Percentiles rank a stretch among this genome's conserved stretches.
Evolutionary conservation across 92 coral and sea anemone species (phyloP).

Genomic region (Palythoa grandis): DNA sequence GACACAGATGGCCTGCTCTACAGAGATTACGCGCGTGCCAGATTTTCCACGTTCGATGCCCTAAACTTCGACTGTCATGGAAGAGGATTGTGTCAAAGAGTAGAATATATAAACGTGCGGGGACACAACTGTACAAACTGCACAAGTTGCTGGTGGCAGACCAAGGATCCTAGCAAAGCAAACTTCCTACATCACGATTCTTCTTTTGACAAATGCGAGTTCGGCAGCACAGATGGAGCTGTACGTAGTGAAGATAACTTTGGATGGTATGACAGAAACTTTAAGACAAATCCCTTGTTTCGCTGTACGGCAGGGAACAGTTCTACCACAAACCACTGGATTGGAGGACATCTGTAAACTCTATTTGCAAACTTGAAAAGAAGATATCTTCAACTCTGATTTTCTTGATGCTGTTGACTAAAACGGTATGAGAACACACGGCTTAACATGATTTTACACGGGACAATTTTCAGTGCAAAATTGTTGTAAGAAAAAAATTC

Average conservation of each 20-base stretch:
- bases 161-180: neutral
- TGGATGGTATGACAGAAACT: slow-evolving; percentile 39
- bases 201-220: slow-evolving; percentile 30
- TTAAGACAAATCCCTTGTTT: slow-evolving; percentile 21
- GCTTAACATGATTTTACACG: no score
- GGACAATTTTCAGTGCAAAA: no score
- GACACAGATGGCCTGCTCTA: slow-evolving; percentile 53
- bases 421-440: no score
- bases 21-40: slow-evolving; percentile 60
- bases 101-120: slow-evolving; percentile 58
- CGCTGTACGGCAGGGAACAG: slow-evolving; percentile 34
- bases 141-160: slow-evolving; percentile 58
- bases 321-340: slow-evolving; percentile 50
- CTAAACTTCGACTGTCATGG: neutral
- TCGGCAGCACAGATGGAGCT: slow-evolving; percentile 17
- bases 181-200: slow-evolving; percentile 46
- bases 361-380: neutral
- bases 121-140: slow-evolving; percentile 54
- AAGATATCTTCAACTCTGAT: no score
- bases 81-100: slow-evolving; percentile 8
- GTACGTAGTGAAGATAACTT: slow-evolving; percentile 40
- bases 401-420: no score
- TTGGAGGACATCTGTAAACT: slow-evolving; percentile 28
- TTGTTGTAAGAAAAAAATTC: no score
- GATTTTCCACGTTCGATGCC: neutral